phyloP scores from a whole-genome alignment of 2,797 vertebrate genomes.

The Fringilla coelebs region DNA sequence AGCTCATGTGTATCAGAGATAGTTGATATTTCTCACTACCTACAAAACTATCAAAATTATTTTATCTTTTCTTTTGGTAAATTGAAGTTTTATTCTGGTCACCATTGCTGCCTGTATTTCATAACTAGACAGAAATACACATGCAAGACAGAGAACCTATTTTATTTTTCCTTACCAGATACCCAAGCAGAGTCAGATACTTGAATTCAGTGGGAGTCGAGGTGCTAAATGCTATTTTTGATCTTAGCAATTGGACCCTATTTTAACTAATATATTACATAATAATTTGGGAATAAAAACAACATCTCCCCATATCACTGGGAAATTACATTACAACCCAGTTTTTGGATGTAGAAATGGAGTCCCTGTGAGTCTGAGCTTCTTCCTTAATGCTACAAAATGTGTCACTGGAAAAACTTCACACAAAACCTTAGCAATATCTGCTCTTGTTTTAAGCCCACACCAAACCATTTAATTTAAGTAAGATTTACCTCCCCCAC shows the following conservation, averaged over 20 bases:
- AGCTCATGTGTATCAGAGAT: not conserved
- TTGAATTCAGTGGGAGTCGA: not conserved
- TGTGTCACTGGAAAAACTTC: conserved; percentile 23
- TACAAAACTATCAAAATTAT: not conserved
- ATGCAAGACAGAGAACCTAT: not conserved
- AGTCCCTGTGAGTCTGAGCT: not conserved
- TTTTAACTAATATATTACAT: not conserved
- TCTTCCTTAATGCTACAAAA: conserved; percentile 1
- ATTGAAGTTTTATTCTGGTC: not conserved
- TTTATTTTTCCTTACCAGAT: not conserved
- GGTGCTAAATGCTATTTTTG: not conserved
- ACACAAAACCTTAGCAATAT: not conserved
- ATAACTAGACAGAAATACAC: not conserved
- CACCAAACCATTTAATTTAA: conserved; percentile 56
- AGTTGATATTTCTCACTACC: conserved; percentile 1
- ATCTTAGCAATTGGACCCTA: not conserved
- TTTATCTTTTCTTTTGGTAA: not conserved
- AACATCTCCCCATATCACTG: not conserved
- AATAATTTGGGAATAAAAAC: not conserved
- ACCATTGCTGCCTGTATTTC: not conserved
- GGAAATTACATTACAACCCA: not conserved
- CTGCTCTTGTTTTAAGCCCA: conserved; percentile 16
- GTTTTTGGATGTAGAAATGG: conserved; percentile 1
- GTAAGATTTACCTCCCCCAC: conserved; percentile 59
- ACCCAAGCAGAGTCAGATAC: not conserved